Conservation (phyloP, 2,888 invertebrate species). For the Ectropis crepuscularia region DNA sequence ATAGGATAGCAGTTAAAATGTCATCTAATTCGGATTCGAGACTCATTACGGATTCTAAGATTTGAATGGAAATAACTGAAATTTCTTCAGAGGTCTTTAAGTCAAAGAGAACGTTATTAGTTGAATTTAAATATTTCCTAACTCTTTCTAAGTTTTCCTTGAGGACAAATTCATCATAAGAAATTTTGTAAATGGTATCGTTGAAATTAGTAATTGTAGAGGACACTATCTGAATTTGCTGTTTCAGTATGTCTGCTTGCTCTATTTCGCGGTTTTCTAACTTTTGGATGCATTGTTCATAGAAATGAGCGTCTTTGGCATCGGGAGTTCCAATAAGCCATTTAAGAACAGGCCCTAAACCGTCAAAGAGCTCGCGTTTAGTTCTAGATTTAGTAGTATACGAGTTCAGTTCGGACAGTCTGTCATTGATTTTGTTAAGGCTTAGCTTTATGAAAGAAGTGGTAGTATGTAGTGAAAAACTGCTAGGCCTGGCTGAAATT, state of each 20-base stretch:
- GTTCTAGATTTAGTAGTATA: slow-evolving; percentile 38
- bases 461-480: slow-evolving; percentile 28
- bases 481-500: slow-evolving; percentile 16
- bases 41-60: slow-evolving; percentile 37
- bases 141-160: slow-evolving; percentile 44
- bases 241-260: slow-evolving; percentile 33
- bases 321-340: slow-evolving; percentile 50
- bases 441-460: slow-evolving; percentile 38
- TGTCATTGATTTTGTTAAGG: slow-evolving; percentile 39
- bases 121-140: slow-evolving; percentile 37
- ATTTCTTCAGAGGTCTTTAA: slow-evolving; percentile 43
- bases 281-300: slow-evolving; percentile 46
- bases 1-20: slow-evolving; percentile 40
- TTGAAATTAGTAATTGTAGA: slow-evolving; percentile 45
- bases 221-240: slow-evolving; percentile 42
- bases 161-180: slow-evolving; percentile 41
- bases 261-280: slow-evolving; percentile 46
- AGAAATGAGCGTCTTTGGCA: slow-evolving; percentile 45
- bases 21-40: slow-evolving; percentile 44
- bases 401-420: slow-evolving; percentile 38
- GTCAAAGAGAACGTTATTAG: slow-evolving; percentile 37
- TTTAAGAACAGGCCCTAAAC: slow-evolving; percentile 45
- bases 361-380: slow-evolving; percentile 47
- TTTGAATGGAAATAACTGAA: slow-evolving; percentile 42
- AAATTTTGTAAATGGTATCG: slow-evolving; percentile 44